Evolutionary conservation across 2,113 vertebrate species (phyloP), one percentile per base, ranked within the genome.

Genomic region (Lipotes vexillifer): DNA sequence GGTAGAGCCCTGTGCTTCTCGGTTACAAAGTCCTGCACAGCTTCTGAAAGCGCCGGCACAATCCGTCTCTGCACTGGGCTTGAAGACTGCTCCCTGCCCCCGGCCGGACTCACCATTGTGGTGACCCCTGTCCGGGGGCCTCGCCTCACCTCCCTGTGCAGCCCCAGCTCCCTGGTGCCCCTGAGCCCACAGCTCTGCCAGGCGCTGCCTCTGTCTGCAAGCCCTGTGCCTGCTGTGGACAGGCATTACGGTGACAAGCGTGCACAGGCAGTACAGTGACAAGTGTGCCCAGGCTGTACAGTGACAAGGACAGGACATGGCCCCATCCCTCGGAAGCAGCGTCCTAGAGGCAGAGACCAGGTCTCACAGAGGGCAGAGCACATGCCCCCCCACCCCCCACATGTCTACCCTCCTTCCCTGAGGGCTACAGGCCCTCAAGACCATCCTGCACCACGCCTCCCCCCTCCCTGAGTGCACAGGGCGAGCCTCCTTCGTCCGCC

Each of bases 401-500:
- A 13, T 23, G 20, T 8, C 21, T 38, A 11, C 55, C 2, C 11
- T 12, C 82, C 77, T 88, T 88, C 27, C 18, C 7, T 0, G 13
- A 11, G 18, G 69, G 12, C 31, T 33, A 1, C 55, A 49, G 91
- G 27, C 41, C 52, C 5, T 17, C 15, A 17, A 52, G 52, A 52
- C 52, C 52, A 52, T 52, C 15, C 21, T 6, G 2, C 12, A 49
- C 65, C 38, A 23, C 9, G 6, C 2, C 8, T 8, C 10, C 4
- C 63, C 12, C 46, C 25, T 44, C 23, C 63, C 57, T 46, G 57
- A 17, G 63, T 14, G 20, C n/a, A 11, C 38, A 10, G 61, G 27
- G 8, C 4, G 2, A 9, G 31, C 20, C 57, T 20, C 38, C 27
- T 11, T 5, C 13, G 0, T 31, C 23, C 0, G 11, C 20, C 81